Conservation (phyloP, 2,113 vertebrate species). For the Ochotona curzoniae region DNA sequence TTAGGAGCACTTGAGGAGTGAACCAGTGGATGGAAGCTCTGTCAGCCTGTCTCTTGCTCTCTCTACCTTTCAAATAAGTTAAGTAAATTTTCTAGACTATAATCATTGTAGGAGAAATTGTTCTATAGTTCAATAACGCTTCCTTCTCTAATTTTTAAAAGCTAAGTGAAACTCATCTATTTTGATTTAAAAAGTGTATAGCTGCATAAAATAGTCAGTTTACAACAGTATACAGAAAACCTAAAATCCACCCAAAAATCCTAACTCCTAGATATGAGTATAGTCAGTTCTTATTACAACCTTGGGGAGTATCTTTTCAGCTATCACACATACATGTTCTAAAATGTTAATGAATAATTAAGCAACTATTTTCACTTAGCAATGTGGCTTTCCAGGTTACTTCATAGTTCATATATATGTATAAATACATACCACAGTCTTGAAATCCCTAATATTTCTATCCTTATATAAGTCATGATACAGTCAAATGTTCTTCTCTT, state of each 20-base stretch:
- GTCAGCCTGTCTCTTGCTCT: too few relatives aligned
- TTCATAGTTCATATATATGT: neutral
- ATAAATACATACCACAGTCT: neutral
- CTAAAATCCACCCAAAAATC: neutral
- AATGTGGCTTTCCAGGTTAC: neutral
- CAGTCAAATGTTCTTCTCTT: neutral
- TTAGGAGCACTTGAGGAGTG: too few relatives aligned
- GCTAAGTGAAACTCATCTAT: neutral
- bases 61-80: too few relatives aligned
- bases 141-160: slow-evolving; percentile 2
- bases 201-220: slow-evolving; percentile 38
- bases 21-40: too few relatives aligned
- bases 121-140: neutral
- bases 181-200: slow-evolving; percentile 8
- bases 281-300: neutral
- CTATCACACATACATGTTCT: neutral
- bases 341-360: slow-evolving; percentile 35
- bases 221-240: neutral
- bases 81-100: too few relatives aligned
- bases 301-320: neutral
- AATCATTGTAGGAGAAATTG: neutral
- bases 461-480: neutral
- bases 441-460: neutral
- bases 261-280: neutral
- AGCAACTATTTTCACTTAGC: slow-evolving; percentile 5